Evolutionary conservation across 2,797 vertebrate genomes (phyloP).

Genomic region (Meda fulgida): DNA sequence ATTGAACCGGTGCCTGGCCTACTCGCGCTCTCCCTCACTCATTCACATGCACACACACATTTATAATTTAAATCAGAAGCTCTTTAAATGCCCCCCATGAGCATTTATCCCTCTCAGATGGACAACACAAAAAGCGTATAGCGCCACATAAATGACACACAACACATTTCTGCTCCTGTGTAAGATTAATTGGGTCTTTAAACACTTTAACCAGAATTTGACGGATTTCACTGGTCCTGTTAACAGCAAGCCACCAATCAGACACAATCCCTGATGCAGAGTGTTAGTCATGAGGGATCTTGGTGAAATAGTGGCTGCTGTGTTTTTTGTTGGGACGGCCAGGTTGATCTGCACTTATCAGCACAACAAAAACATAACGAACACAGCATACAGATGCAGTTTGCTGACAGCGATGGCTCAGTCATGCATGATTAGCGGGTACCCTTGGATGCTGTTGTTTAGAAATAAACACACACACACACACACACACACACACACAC

Average conservation of each 20-base stretch:
- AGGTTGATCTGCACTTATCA: slow-evolving; percentile 7
- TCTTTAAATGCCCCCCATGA: slow-evolving; percentile 51
- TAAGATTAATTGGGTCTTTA: slow-evolving; percentile 36
- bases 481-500: slow-evolving; percentile 46
- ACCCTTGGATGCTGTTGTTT: slow-evolving; percentile 42
- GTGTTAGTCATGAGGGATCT: background rate
- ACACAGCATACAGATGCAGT: slow-evolving; percentile 22
- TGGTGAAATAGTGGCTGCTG: background rate
- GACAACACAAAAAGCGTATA: slow-evolving; percentile 43
- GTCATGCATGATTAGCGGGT: slow-evolving; percentile 42
- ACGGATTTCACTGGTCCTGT: background rate
- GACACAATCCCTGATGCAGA: background rate
- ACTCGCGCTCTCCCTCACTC: slow-evolving; percentile 12
- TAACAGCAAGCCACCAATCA: background rate
- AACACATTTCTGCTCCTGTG: slow-evolving; percentile 46
- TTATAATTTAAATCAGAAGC: slow-evolving; percentile 57
- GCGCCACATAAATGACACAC: slow-evolving; percentile 19
- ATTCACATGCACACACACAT: slow-evolving; percentile 48
- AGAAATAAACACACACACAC: slow-evolving; percentile 36
- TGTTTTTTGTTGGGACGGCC: background rate
- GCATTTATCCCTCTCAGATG: slow-evolving; percentile 53
- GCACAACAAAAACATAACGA: slow-evolving; percentile 15
- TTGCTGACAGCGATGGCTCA: slow-evolving; percentile 27
- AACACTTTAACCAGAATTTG: slow-evolving; percentile 41
- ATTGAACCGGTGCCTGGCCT: slow-evolving; percentile 22